A percentile compares a stretch with the other conserved stretches of the same genome.
Conservation (phyloP, 2,113 vertebrate genomes). For the Aptenodytes patagonicus region DNA sequence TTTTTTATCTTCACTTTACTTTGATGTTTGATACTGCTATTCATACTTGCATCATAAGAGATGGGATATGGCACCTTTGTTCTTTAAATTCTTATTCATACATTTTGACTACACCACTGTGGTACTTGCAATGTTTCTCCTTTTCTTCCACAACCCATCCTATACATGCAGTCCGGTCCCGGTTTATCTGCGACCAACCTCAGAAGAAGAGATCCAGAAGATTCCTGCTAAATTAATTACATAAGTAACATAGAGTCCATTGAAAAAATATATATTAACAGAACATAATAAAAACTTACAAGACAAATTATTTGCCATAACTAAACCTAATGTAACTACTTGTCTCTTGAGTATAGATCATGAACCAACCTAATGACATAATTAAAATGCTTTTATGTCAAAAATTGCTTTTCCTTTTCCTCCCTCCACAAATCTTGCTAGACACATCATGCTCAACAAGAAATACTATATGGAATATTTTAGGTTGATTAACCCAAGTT, state of each 20-base stretch:
- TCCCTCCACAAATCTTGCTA: background rate
- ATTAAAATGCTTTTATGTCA: background rate
- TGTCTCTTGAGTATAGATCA: background rate
- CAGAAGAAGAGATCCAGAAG: background rate
- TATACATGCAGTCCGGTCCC: background rate
- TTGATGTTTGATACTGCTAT: background rate
- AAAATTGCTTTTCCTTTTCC: background rate
- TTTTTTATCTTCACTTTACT: background rate
- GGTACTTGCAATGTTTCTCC: background rate
- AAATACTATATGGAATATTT: background rate
- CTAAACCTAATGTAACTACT: background rate
- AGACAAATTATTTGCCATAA: background rate
- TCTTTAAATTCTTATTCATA: background rate
- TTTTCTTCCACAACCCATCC: background rate
- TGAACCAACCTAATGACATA: background rate
- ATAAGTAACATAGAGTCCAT: background rate
- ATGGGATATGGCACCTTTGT: background rate
- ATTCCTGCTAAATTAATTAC: background rate
- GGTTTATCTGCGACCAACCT: background rate
- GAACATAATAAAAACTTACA: background rate
- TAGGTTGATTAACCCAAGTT: background rate
- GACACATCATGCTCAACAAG: background rate
- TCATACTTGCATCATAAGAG: background rate
- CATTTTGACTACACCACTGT: background rate
- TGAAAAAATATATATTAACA: background rate